phyloP scores from a whole-genome alignment of 2,888 invertebrate species.

The Eulithis testata region DNA sequence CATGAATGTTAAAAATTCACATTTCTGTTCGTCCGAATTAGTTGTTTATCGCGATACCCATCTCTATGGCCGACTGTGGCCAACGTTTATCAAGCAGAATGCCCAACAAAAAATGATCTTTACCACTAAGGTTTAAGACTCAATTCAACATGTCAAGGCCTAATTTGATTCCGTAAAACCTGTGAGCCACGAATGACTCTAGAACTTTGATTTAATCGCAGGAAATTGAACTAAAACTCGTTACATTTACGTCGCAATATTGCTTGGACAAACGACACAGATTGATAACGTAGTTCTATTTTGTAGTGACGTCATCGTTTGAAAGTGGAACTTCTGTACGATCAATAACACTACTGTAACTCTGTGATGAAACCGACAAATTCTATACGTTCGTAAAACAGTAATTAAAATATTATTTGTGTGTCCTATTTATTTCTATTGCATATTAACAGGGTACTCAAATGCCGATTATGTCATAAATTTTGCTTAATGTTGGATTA shows the following conservation, averaged over 20 bases:
- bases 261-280: background rate
- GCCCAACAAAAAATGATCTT: slow-evolving; percentile 4
- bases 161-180: background rate
- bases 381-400: slow-evolving; percentile 22
- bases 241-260: background rate
- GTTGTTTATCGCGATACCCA: slow-evolving; percentile 60
- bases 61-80: slow-evolving; percentile 15
- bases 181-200: background rate
- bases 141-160: background rate
- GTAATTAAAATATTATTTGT: slow-evolving; percentile 51
- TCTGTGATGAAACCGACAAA: slow-evolving; percentile 7
- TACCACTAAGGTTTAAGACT: background rate
- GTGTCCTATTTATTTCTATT: slow-evolving; percentile 52
- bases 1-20: slow-evolving; percentile 54
- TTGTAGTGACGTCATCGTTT: background rate
- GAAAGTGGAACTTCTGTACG: slow-evolving; percentile 2
- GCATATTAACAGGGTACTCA: slow-evolving; percentile 53
- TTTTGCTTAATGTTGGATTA: slow-evolving; percentile 43
- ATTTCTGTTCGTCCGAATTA: slow-evolving; percentile 57
- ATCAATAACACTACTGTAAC: background rate
- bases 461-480: slow-evolving; percentile 52
- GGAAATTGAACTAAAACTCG: background rate
- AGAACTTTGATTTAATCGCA: background rate
- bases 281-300: background rate
- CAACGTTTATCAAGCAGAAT: slow-evolving; percentile 5